Base-by-base conservation (phyloP, 2,113 vertebrate species). In the Uropsilus gracilis region DNA sequence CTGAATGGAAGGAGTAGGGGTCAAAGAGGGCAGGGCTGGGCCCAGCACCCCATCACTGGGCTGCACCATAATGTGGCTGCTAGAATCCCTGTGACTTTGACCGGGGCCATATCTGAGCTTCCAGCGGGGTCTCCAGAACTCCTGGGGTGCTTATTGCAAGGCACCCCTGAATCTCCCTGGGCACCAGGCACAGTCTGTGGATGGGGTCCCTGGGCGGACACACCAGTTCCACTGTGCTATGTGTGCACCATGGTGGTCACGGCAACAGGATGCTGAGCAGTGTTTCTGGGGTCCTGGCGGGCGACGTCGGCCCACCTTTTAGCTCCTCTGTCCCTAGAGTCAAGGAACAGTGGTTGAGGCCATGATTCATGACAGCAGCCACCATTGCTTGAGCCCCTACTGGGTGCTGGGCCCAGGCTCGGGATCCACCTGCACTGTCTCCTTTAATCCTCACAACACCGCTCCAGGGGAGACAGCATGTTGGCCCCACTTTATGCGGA, bases 161-260 rank as follows among this genome's bases (percentile, higher is more conserved):
- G 28, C 9, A 24, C 39, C 34, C 30, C 30, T 5, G 42, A 37
- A n/a, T 44, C 64, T 53, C 8, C 20, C 55, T 57, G 9, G 26
- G 30, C 5, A 3, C 46, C 39, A 17, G 20, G 37, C 0, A 0
- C 50, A 26, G 3, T 69, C 30, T 39, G 5, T 5, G 16, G 8
- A 7, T 0, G 5, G 18, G 5, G 30, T 22, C 1, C 24, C 37
- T 6, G 32, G 42, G 24, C 42, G 13, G 18, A 7, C 32, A 5
- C 3, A 0, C 8, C 5, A 8, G 18, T 32, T 32, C n/a, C 4
- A 0, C 6, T 2, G 12, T 11, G 16, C 3, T 30, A 0, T 2
- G 37, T 1, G 1, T 18, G 20, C 26, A 71, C 16, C 32, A 8
- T 34, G 3, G 0, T 42, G 46, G 8, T 14, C 63, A 32, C 20